Evolutionary conservation across 2,888 invertebrate genomes (phyloP).

Genomic region (Lithodes maja): DNA sequence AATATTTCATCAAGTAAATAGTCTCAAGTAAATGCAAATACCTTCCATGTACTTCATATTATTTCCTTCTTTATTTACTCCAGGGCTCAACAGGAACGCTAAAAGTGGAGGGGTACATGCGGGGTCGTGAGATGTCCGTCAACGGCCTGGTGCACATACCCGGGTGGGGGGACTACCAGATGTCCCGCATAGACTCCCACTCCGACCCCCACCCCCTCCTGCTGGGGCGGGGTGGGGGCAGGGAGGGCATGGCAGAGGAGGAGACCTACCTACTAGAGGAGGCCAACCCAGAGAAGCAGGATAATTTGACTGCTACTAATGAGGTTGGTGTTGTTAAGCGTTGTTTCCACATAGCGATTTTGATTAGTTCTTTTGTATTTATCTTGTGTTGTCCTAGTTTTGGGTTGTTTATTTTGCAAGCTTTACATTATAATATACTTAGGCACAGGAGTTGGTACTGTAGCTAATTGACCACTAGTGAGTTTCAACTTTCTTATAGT

Average conservation of each 20-base stretch:
- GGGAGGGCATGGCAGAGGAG: conserved; percentile 36
- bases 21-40: too few relatives aligned
- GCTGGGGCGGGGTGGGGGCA: neutral
- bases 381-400: too few relatives aligned
- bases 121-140: conserved; percentile 87
- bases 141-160: conserved; percentile 93
- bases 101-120: conserved; percentile 89
- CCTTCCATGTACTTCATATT: too few relatives aligned
- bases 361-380: too few relatives aligned
- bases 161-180: conserved; percentile 95
- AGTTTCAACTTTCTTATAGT: too few relatives aligned
- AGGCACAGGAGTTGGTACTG: too few relatives aligned
- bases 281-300: conserved; percentile 58
- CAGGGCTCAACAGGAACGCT: conserved; percentile 79
- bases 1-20: too few relatives aligned
- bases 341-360: too few relatives aligned
- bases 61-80: neutral
- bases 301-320: conserved; percentile 57
- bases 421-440: too few relatives aligned
- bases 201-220: conserved; percentile 82
- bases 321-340: conserved; percentile 37
- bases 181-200: conserved; percentile 81
- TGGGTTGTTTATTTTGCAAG: too few relatives aligned
- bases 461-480: too few relatives aligned
- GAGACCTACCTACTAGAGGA: conserved; percentile 36